Evolutionary conservation across 2,797 vertebrate species (phyloP).

Genomic region (Agapornis canus): DNA sequence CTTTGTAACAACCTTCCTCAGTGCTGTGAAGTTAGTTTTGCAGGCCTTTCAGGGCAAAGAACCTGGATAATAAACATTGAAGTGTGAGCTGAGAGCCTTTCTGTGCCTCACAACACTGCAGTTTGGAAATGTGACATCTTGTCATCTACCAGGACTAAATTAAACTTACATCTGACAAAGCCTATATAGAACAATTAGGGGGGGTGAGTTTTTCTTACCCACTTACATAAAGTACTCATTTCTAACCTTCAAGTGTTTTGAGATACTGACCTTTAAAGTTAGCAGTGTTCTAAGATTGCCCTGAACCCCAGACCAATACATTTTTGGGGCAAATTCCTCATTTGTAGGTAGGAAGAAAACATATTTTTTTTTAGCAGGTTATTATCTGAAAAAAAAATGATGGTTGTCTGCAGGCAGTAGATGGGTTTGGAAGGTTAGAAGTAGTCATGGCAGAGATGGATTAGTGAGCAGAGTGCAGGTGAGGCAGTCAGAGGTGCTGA

Average conservation of each 20-base stretch:
- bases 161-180: neutral
- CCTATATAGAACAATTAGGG: neutral
- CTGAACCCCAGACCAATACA: neutral
- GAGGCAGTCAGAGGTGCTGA: neutral
- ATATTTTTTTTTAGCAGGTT: constrained; percentile 40
- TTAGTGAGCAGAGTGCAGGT: constrained; percentile 62
- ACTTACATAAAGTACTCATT: neutral
- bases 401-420: constrained; percentile 41
- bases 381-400: constrained; percentile 59
- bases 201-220: neutral
- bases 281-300: neutral
- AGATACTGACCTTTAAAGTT: constrained; percentile 29
- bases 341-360: constrained; percentile 44
- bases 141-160: neutral
- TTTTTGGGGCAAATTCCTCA: constrained; percentile 27
- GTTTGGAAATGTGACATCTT: neutral
- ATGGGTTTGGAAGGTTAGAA: constrained; percentile 60
- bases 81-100: neutral
- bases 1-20: neutral
- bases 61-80: neutral
- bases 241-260: neutral
- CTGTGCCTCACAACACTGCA: neutral
- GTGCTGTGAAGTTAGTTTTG: neutral
- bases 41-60: neutral
- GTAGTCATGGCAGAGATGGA: constrained; percentile 60